phyloP scores from a whole-genome alignment of 2,888 invertebrate species.

The Imbricaverruca yamaguchii region DNA sequence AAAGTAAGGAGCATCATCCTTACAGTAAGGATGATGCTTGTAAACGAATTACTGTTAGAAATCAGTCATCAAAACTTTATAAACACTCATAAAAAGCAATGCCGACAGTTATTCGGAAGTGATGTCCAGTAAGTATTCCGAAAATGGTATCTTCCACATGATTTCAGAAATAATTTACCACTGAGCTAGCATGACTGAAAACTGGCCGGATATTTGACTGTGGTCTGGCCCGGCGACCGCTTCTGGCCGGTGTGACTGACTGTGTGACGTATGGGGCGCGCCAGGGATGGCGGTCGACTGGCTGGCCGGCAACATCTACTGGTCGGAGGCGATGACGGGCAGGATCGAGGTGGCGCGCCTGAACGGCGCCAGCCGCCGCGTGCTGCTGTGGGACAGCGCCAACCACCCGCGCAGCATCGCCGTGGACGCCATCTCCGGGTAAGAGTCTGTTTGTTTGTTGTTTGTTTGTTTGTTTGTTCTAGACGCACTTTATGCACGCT shows the following conservation, averaged over 20 bases:
- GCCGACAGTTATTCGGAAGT: no score
- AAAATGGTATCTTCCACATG: no score
- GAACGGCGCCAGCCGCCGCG: conserved; percentile 68
- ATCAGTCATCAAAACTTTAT: no score
- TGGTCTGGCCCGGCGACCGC: not conserved
- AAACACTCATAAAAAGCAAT: no score
- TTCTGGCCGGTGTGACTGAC: not conserved
- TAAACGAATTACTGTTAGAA: no score
- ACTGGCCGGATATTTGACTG: not conserved
- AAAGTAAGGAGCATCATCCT: no score
- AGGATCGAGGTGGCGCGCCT: conserved; percentile 76
- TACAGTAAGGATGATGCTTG: no score
- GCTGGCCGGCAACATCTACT: conserved; percentile 77
- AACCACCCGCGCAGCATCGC: conserved; percentile 74
- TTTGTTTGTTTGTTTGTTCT: no score
- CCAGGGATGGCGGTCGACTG: conserved; percentile 81
- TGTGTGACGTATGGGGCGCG: not conserved
- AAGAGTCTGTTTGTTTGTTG: not conserved
- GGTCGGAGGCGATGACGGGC: conserved; percentile 73
- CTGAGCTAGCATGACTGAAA: not conserved
- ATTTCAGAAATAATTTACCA: no score
- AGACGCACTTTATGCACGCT: no score
- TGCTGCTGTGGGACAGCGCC: conserved; percentile 73
- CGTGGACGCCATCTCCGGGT: conserved; percentile 48
- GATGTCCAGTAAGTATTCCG: no score